Base-by-base conservation (phyloP, 1,140 invertebrate genomes). In the Drosophila elegans region DNA sequence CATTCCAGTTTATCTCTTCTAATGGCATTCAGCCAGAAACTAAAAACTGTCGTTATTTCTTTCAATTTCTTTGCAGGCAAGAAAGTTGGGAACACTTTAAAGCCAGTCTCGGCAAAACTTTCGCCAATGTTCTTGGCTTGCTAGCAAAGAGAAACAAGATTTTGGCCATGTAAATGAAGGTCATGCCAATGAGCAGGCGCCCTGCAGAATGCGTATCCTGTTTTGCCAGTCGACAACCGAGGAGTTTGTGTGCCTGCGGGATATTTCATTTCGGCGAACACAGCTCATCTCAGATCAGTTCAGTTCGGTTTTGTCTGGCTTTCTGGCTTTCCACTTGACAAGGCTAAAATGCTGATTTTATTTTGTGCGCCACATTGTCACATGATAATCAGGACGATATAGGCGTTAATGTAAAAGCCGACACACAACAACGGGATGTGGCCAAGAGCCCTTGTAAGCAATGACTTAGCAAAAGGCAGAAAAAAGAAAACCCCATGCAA, bases 341-440 rank as follows among this genome's bases (percentile, higher is more conserved):
- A 72, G 60, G 63, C 73, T 71, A 69, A 89, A 88, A 89, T 88
- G 67, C 84, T 83, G 84, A 89, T 88, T 89, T 88, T 89, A 88
- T 88, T 89, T 80, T 71, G 79, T 71, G 76, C 49, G 60, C 68
- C 79, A 77, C 83, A 89, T 88, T 89, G 80, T 89, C 83, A 88
- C 83, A 83, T 63, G 84, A 83, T 88, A 89, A 88, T 88, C 83
- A 80, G 75, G 41, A 7, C 79, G 68, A 74, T 77, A 72, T 64
- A 66, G 53, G 79, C 63, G 74, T 88, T 88, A 82, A 88, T 69
- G 86, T 61, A 41, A 52, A 36, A 54, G 54, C 53, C 61, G 57
- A 39, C 54, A 57, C 64, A 38, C n/a, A 29, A 13, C 42, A n/a
- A 39, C 29, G 41, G 45, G 45, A 48, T 39, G 68, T 25, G 53